Evolutionary conservation across 1,140 invertebrate genomes (phyloP).

Genomic region (Drosophila melanica): DNA sequence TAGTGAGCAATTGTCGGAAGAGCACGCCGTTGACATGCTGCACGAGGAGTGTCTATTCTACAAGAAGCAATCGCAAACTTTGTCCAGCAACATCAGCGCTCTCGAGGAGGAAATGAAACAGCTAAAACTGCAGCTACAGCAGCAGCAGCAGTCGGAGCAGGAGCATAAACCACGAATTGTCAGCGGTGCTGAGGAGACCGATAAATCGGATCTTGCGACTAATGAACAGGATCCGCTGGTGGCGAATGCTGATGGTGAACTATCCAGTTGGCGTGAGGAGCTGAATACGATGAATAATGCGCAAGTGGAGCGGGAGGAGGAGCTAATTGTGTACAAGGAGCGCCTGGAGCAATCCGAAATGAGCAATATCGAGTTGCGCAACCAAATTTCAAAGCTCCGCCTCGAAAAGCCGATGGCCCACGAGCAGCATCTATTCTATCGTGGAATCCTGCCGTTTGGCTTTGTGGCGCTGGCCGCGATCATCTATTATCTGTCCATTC

Average conservation of each 20-base stretch:
- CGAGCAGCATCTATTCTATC: conserved; percentile 26
- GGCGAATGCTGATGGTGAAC: conserved; percentile 31
- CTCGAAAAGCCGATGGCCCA: conserved; percentile 37
- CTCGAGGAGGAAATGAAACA: conserved; percentile 56
- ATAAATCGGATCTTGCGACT: conserved; percentile 1
- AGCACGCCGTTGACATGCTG: conserved; percentile 73
- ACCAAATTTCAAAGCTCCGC: conserved; percentile 63
- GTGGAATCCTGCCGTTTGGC: conserved; percentile 54
- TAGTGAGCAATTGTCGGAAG: conserved; percentile 25
- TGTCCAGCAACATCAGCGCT: conserved; percentile 42
- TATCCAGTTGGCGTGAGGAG: conserved; percentile 59
- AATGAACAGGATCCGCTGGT: conserved; percentile 2
- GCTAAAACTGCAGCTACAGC: conserved; percentile 29
- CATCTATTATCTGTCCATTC: conserved; percentile 67
- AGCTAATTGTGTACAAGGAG: conserved; percentile 80
- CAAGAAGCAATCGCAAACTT: conserved; percentile 50
- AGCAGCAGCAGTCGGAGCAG: conserved; percentile 7
- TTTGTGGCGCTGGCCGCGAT: conserved; percentile 61
- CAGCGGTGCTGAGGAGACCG: neutral
- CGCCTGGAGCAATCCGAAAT: conserved; percentile 65
- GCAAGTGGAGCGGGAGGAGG: conserved; percentile 70
- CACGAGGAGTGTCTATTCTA: conserved; percentile 71
- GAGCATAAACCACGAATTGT: neutral
- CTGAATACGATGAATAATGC: conserved; percentile 55
- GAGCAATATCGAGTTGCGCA: conserved; percentile 66